phyloP scores from a whole-genome alignment of 2,113 vertebrate genomes.

The Nannospalax galili region DNA sequence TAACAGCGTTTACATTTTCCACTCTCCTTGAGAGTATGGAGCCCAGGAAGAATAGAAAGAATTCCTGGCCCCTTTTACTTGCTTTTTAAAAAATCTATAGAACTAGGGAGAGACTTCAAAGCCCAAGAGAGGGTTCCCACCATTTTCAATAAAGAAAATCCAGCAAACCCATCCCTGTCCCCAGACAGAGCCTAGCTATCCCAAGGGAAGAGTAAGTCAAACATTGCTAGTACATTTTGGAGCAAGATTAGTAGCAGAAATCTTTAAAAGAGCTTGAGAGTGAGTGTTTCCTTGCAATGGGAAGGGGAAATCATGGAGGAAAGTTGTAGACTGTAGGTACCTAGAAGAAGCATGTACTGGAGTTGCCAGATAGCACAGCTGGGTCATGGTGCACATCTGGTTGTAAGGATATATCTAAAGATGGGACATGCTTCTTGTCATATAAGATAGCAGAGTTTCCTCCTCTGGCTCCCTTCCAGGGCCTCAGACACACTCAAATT shows the following conservation, averaged over 20 bases:
- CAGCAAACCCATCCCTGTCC: background rate
- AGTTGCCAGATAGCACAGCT: background rate
- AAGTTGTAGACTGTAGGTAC: background rate
- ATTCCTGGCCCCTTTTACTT: conserved; percentile 57
- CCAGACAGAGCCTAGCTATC: background rate
- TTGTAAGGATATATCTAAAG: background rate
- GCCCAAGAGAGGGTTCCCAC: background rate
- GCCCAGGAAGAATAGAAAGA: background rate
- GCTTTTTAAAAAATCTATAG: background rate
- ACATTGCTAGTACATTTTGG: background rate
- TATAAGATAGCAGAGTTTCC: background rate
- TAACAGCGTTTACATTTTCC: conserved; percentile 8
- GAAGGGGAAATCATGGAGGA: background rate
- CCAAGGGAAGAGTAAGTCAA: background rate
- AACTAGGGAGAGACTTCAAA: background rate
- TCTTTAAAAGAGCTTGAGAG: background rate
- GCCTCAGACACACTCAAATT: background rate
- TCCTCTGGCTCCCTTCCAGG: background rate
- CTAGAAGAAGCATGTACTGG: background rate
- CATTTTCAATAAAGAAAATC: conserved; percentile 38
- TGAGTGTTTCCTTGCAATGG: background rate
- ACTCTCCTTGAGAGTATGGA: background rate
- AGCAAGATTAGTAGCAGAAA: background rate
- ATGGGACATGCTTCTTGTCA: background rate
- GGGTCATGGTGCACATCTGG: background rate